A percentile compares a stretch with the other conserved stretches of the same genome.
Conservation (phyloP, 2,797 vertebrate species). For the Mastacembelus armatus region DNA sequence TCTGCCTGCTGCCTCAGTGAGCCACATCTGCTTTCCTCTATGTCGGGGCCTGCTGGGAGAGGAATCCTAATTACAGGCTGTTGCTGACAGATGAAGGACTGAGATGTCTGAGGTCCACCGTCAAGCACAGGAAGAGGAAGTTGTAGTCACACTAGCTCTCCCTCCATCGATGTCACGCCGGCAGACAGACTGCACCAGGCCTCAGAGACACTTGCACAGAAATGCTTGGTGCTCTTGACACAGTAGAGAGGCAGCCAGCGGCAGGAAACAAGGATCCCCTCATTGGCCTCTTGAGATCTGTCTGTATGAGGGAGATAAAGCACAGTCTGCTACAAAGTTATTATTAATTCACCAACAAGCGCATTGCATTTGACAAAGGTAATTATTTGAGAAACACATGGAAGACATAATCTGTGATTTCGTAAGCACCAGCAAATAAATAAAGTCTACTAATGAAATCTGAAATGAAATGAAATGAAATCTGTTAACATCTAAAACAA, state of each 20-base stretch:
- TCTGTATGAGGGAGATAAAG: slow-evolving; percentile 44
- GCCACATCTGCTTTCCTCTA: slow-evolving; percentile 86
- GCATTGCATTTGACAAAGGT: slow-evolving; percentile 58
- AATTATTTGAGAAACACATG: slow-evolving; percentile 73
- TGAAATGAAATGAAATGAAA: slow-evolving; percentile 79
- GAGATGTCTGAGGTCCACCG: slow-evolving; percentile 74
- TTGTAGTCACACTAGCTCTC: slow-evolving; percentile 41
- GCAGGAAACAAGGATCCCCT: slow-evolving; percentile 42
- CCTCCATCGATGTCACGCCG: slow-evolving; percentile 35
- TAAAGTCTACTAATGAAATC: slow-evolving; percentile 71
- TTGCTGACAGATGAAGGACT: slow-evolving; percentile 77
- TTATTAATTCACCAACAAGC: slow-evolving; percentile 62
- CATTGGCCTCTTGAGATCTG: slow-evolving; percentile 48
- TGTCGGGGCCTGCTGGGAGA: slow-evolving; percentile 77
- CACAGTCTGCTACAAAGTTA: slow-evolving; percentile 46
- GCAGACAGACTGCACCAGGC: slow-evolving; percentile 14
- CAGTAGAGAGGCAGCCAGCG: slow-evolving; percentile 38
- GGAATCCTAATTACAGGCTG: slow-evolving; percentile 86
- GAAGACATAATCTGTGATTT: slow-evolving; percentile 61
- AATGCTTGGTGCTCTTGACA: slow-evolving; percentile 38
- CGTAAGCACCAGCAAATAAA: slow-evolving; percentile 48
- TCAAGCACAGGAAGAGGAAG: slow-evolving; percentile 65
- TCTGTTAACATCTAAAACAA: slow-evolving; percentile 73
- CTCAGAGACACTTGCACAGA: slow-evolving; percentile 30
- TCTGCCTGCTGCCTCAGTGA: slow-evolving; percentile 72